Base-by-base conservation (phyloP, 1,140 invertebrate genomes). In the Lepidurus apus region DNA sequence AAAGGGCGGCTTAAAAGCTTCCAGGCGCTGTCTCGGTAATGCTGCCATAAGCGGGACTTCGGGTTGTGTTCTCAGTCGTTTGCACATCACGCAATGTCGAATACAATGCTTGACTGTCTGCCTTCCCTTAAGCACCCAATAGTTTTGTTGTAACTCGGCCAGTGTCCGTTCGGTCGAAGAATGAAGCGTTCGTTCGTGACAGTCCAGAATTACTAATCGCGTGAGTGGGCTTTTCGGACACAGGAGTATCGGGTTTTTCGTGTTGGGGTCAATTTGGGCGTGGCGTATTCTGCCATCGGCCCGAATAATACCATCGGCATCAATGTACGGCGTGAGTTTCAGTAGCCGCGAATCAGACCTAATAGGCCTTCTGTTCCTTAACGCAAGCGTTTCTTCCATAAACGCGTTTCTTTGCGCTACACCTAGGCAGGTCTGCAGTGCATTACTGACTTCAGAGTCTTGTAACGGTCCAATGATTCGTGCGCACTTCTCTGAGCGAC, bases 21-120 rank as follows among this genome's bases (percentile, higher is more conserved):
- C 75, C 7, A 82, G 42, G 53, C 81, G 53, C 1, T 10, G 13
- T 7, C 11, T 3, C 9, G 81, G 82, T 11, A 83, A 65, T 8
- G 74, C 75, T n/a, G 77, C 82, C 81, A 82, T 81, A 26, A 74
- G 42, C 21, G 81, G 81, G 43, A 75, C 34, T 74, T 77, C 11
- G 4, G 80, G 78, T 17, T 7, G 78, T 1, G 65, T 43, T n/a
- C 73, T 24, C 13, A 43, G 73, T 10, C 79, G 26, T n/a, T 75
- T 45, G 44, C 80, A 81, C 24, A 21, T 78, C 4, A 81, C 17
- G 76, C 80, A 81, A 17, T 77, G 13, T 21, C 34, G 26, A 7
- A 75, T 26, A 43, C 34, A 21, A 43, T 21, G 74, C 34, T 65
- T 74, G 11, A 81, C 42, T 0, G 78, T 74, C 42, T 24, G 24